Conservation (phyloP, 2,888 invertebrate species). For the Stenodema calcarata region DNA sequence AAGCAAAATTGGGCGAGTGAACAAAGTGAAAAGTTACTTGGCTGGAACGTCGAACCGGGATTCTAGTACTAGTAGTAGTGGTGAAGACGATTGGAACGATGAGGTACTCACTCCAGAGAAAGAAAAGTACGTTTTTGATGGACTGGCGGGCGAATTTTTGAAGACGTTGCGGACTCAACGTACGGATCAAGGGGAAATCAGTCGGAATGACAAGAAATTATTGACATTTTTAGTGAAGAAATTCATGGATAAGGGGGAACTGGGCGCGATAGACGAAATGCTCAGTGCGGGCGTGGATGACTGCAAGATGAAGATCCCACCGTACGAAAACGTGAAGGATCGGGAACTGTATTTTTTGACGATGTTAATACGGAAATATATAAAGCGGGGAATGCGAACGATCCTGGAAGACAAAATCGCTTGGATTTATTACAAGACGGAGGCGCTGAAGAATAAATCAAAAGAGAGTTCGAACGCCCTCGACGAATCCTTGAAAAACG, state of each 20-base stretch:
- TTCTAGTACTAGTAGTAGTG: neutral
- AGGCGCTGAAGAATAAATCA: neutral
- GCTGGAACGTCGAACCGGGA: neutral
- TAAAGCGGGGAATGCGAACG: neutral
- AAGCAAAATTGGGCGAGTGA: neutral
- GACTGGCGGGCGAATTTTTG: neutral
- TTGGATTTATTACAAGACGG: neutral
- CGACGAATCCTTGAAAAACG: neutral
- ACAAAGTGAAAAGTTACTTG: neutral
- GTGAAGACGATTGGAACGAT: neutral
- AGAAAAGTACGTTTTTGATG: neutral
- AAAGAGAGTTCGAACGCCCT: neutral
- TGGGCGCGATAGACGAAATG: neutral
- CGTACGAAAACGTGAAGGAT: neutral
- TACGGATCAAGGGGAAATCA: neutral
- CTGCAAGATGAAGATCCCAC: neutral
- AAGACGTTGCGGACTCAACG: neutral
- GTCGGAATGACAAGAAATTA: neutral
- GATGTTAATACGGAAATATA: neutral
- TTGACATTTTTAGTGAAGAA: neutral
- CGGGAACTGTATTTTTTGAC: neutral
- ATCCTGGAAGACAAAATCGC: slow-evolving; percentile 5
- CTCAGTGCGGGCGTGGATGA: neutral
- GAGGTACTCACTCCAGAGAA: neutral
- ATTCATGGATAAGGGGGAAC: neutral